phyloP scores from a whole-genome alignment of 2,888 invertebrate species.

The Cartodere bifasciata region DNA sequence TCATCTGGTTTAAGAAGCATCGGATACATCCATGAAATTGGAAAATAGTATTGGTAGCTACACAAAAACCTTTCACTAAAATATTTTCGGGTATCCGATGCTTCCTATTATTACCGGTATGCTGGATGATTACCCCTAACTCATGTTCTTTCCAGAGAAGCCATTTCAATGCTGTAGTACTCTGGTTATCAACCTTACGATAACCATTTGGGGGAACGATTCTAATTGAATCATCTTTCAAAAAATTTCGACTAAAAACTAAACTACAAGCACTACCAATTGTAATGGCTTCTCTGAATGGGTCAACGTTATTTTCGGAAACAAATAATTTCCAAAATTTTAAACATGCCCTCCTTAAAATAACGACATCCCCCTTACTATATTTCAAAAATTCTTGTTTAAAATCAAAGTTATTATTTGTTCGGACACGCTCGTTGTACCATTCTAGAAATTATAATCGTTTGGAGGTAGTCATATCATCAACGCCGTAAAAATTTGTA shows the following conservation, averaged over 20 bases:
- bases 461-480: slow-evolving; percentile 8
- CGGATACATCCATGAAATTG: slow-evolving; percentile 2
- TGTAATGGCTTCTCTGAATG: no score
- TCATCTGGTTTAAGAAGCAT: no score
- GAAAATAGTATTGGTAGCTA: not conserved
- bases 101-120: no score
- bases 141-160: not conserved
- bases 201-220: slow-evolving; percentile 1
- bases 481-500: slow-evolving; percentile 9
- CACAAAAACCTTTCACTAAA: no score
- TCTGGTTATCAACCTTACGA: not conserved
- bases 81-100: not conserved
- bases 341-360: slow-evolving; percentile 19
- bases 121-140: not conserved
- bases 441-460: slow-evolving; percentile 11
- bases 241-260: slow-evolving; percentile 1
- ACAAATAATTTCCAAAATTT: slow-evolving; percentile 19
- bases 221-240: not conserved
- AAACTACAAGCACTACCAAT: no score
- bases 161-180: not conserved
- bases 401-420: slow-evolving; percentile 19
- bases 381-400: slow-evolving; percentile 19
- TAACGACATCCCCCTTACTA: slow-evolving; percentile 18
- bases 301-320: slow-evolving; percentile 11
- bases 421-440: slow-evolving; percentile 8